Base-by-base conservation (phyloP, 2,113 vertebrate species). In the Psittacula cyanocephala region DNA sequence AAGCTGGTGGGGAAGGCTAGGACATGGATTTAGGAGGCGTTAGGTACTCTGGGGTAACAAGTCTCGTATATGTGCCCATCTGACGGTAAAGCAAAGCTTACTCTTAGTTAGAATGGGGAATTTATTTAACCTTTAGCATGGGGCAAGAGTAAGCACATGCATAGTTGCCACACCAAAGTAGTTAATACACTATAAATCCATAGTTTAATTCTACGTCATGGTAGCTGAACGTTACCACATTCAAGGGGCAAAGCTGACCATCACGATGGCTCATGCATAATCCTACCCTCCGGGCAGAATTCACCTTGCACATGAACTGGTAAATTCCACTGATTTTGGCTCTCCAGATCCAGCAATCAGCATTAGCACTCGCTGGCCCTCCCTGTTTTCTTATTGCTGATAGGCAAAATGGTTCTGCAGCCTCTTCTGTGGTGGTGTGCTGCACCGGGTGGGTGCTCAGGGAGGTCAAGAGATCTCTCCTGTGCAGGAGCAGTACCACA, bases 391-490 rank as follows among this genome's bases (percentile, higher is more conserved):
- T 65, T 80, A 3, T 2, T 82, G 31, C 57, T 79, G 68, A 22
- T 13, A 25, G 11, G 37, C 9, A 16, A 62, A 14, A 4, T 13
- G 8, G 72, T 7, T 72, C 68, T 50, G 19, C 59, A 60, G 53
- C 31, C 71, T 37, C 18, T 39, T 12, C 52, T 47, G 64, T n/a
- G 64, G 9, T 18, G 44, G 10, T 35, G 24, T 69, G 59, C 53
- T 43, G 53, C 44, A 37, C 23, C 0, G 0, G 29, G 14, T 3
- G 6, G 55, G 29, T 23, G 70, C 29, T 67, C 41, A 6, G 70
- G 46, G 29, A 57, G 31, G 9, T 24, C 18, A 33, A 7, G 29
- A 3, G 4, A 22, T 31, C 25, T 37, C 65, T 6, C 17, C 18
- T 1, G 1, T 28, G 24, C 63, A 17, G 72, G 35, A 57, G 77